A percentile compares a stretch with the other conserved stretches of the same genome.
These are phyloP conservation scores for Volucella inanis DNA, from an alignment of 2,888 invertebrate species.

Conservation along the genomic window DNA sequence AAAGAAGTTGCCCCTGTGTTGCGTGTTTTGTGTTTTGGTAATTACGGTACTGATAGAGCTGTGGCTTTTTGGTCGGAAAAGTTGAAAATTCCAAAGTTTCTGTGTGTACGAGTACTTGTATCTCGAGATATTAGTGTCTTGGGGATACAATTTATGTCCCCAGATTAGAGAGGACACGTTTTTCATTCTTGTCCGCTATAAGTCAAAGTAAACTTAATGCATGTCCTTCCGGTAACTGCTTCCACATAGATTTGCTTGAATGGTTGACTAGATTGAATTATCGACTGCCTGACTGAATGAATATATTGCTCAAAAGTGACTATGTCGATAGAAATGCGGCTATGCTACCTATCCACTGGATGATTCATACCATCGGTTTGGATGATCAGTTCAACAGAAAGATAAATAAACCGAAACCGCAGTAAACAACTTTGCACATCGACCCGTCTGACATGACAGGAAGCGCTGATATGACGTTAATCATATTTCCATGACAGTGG, in stretches of 20 bases:
- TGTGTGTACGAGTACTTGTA: neutral
- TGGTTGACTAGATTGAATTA: too few species aligned
- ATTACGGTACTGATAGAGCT: slow-evolving; percentile 5
- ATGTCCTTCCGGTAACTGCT: neutral
- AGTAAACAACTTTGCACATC: slow-evolving; percentile 35
- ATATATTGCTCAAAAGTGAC: slow-evolving; percentile 8
- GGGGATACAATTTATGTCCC: neutral
- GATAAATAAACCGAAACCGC: slow-evolving; percentile 6
- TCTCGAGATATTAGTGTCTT: slow-evolving; percentile 15
- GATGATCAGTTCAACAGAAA: slow-evolving; percentile 35
- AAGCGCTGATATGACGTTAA: slow-evolving; percentile 12
- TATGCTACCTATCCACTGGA: neutral
- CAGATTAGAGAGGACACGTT: neutral
- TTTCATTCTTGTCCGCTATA: neutral
- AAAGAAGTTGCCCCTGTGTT: slow-evolving; percentile 41
- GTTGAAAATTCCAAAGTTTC: slow-evolving; percentile 23
- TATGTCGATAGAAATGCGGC: slow-evolving; percentile 10
- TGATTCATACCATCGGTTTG: slow-evolving; percentile 40
- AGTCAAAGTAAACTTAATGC: neutral
- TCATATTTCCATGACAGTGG: slow-evolving; percentile 27
- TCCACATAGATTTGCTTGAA: neutral
- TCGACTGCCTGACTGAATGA: neutral
- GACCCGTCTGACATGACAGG: neutral
- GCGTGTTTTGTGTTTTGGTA: slow-evolving; percentile 12
- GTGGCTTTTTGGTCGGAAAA: neutral